phyloP scores from a whole-genome alignment of 2,113 vertebrate genomes.

The Syrrhaptes paradoxus region DNA sequence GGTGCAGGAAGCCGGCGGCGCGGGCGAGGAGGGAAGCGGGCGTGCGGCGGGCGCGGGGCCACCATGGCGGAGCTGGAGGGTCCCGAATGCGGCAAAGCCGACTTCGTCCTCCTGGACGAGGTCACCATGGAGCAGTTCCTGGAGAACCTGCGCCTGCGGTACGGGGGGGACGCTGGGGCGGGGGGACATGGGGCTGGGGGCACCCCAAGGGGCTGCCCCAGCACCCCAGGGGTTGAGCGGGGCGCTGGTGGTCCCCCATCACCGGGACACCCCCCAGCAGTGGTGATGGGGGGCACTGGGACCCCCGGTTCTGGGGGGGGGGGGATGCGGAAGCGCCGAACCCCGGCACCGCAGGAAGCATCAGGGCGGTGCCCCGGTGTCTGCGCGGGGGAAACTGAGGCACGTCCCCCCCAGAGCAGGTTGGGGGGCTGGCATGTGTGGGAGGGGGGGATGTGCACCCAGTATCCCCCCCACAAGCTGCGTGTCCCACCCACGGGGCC shows the following conservation, averaged over 20 bases:
- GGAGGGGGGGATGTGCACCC: not conserved
- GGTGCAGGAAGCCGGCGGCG: not conserved
- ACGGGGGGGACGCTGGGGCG: not conserved
- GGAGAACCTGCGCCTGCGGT: conserved; percentile 91
- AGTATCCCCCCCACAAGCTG: too few species aligned
- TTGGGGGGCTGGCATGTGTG: not conserved
- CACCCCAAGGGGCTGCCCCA: too few species aligned
- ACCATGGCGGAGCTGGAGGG: conserved; percentile 89
- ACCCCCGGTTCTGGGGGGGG: rapidly evolving
- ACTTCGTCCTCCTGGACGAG: conserved; percentile 92
- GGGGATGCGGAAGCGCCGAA: not conserved
- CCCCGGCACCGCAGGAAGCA: not conserved
- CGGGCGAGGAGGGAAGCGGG: not conserved
- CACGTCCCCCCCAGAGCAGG: rapidly evolving
- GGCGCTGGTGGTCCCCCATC: too few species aligned
- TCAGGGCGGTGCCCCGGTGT: not conserved
- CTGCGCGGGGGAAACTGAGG: not conserved
- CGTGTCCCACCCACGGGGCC: too few species aligned
- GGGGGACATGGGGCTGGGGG: rapidly evolving
- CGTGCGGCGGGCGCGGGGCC: too few species aligned
- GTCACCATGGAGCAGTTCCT: conserved; percentile 93
- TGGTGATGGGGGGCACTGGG: not conserved
- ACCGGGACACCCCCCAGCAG: not conserved
- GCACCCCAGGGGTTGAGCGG: too few species aligned
- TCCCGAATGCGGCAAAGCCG: conserved; percentile 87